Base-by-base conservation (phyloP, 2,888 invertebrate species). In the Aporophyla lueneburgensis region DNA sequence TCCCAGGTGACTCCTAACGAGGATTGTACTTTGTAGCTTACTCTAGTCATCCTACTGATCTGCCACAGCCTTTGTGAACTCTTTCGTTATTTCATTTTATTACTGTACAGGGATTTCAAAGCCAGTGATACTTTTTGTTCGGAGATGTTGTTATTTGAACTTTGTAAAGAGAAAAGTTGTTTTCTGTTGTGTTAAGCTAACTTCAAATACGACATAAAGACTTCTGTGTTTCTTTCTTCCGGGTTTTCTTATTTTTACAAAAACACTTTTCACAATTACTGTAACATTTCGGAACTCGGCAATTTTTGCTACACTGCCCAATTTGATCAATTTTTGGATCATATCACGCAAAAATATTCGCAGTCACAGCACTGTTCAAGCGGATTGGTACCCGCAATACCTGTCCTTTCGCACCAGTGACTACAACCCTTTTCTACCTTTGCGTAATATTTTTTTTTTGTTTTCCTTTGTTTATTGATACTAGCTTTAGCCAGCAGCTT, bases 1-100 rank as follows among this genome's bases (percentile, higher is more conserved):
- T 92, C 92, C 91, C 93, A 89, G 85, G 92, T 89, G 93, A 83
- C 83, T 83, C 80, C 85, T 90, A 92, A 91, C 91, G 91, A 92
- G 59, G n/a, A 76, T 71, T 68, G 67, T 75, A 89, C 84, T 88
- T 89, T 88, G 89, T 90, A 85, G 87, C 87, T 90, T 89, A 89
- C 88, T 88, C 87, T 80, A 91, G 92, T 94, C 92, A 93, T 91
- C 89, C 87, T 84, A 83, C 83, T 89, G 88, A 90, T 88, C 83
- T 86, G 63, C 83, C 63, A 58, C 81, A 87, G 79, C 88, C 89
- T 92, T 91, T 90, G 88, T 90, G 63, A 82, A 74, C 74, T 78
- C 80, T 85, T 79, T 71, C 69, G 58, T 58, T 78, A 76, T 83
- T 86, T 78, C 74, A 81, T 72, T 78, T 84, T 83, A 85, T 88